Conservation (phyloP, 2,888 invertebrate species). For the Lepetodrilus schrolli region DNA sequence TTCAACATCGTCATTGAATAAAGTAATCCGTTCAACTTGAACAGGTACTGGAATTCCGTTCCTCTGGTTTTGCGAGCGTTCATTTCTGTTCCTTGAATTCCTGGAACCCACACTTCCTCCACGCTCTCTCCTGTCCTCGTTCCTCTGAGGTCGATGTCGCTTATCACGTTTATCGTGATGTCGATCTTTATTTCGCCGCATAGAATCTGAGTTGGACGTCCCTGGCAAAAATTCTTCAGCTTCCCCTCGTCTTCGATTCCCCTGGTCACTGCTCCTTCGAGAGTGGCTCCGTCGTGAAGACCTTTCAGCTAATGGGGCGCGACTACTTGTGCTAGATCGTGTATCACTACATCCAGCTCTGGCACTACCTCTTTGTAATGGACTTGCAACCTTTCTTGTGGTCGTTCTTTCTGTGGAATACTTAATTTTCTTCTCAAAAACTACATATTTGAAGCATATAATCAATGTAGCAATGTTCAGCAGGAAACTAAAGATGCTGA, state of each 20-base stretch:
- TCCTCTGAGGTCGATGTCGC: slow-evolving; percentile 23
- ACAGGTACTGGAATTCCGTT: slow-evolving; percentile 24
- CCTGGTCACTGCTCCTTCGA: slow-evolving; percentile 32
- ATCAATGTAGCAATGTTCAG: slow-evolving; percentile 55
- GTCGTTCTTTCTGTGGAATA: slow-evolving; percentile 28
- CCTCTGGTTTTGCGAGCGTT: not conserved
- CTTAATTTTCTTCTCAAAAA: slow-evolving; percentile 41
- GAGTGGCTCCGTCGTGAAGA: slow-evolving; percentile 36
- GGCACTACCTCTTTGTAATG: slow-evolving; percentile 30
- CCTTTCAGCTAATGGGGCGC: slow-evolving; percentile 35
- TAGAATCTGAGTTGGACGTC: slow-evolving; percentile 22
- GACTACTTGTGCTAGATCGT: slow-evolving; percentile 35
- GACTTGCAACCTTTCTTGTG: slow-evolving; percentile 31
- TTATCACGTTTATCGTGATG: no score
- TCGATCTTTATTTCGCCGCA: slow-evolving; percentile 21
- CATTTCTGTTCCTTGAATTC: not conserved
- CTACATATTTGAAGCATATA: slow-evolving; percentile 58
- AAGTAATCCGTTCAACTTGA: slow-evolving; percentile 8
- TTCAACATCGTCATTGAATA: not conserved
- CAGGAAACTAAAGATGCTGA: slow-evolving; percentile 54
- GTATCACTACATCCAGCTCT: slow-evolving; percentile 33
- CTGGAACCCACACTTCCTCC: not conserved
- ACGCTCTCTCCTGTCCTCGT: slow-evolving; percentile 15
- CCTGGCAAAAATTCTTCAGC: slow-evolving; percentile 9
- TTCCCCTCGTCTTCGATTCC: slow-evolving; percentile 8